These are phyloP conservation scores for Tryphoninae sp. DNA, from an alignment of 2,888 invertebrate species.

Conservation along the genomic window DNA sequence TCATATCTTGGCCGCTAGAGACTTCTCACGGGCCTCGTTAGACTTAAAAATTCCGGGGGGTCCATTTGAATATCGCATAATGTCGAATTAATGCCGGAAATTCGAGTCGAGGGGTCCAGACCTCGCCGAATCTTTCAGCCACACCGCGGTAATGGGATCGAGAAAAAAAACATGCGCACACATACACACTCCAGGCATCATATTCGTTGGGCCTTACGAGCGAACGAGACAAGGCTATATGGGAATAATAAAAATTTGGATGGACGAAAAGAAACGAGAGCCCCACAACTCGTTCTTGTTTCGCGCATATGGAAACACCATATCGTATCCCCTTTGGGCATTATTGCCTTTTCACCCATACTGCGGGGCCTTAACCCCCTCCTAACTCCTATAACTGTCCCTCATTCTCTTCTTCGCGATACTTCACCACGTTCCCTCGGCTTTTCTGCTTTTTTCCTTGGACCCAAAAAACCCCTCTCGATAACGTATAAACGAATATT, in stretches of 20 bases:
- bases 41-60: conserved; percentile 77
- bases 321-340: conserved; percentile 55
- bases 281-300: conserved; percentile 64
- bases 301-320: conserved; percentile 63
- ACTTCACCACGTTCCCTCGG: conserved; percentile 56
- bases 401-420: conserved; percentile 50
- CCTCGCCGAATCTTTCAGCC: conserved; percentile 41
- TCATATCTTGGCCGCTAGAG: conserved; percentile 22
- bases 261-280: conserved; percentile 56
- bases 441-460: conserved; percentile 51
- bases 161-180: conserved; percentile 18
- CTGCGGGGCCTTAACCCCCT: conserved; percentile 20
- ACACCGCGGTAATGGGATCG: conserved; percentile 58
- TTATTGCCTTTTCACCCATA: conserved; percentile 31
- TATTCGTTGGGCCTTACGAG: conserved; percentile 49
- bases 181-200: background rate
- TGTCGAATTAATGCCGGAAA: conserved; percentile 81
- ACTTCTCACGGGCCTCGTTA: conserved; percentile 74
- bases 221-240: conserved; percentile 38
- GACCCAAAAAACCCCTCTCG: conserved; percentile 25
- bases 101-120: conserved; percentile 75
- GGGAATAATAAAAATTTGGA: conserved; percentile 62
- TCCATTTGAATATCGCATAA: conserved; percentile 81
- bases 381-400: background rate
- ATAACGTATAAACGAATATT: conserved; percentile 50